Percentiles rank a stretch among this genome's conserved stretches.
These are phyloP conservation scores for Pteropus alecto DNA, from an alignment of 2,113 vertebrate species.

Conservation along the genomic window DNA sequence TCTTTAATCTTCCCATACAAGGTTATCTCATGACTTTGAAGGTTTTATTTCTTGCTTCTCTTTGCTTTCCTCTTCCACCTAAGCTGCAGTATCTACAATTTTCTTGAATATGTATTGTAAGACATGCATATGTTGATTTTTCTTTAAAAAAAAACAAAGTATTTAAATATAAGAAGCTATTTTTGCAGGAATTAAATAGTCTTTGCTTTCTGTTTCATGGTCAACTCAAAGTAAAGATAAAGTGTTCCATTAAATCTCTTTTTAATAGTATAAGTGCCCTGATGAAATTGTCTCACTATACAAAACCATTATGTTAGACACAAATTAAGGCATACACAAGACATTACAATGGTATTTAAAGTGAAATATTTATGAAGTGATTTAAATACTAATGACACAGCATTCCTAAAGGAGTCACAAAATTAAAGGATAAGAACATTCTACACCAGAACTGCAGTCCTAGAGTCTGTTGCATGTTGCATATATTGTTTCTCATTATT, in stretches of 20 bases:
- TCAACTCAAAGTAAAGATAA: conserved; percentile 84
- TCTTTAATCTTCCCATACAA: not conserved
- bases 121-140: conserved; percentile 39
- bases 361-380: conserved; percentile 87
- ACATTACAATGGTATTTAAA: conserved; percentile 80
- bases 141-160: conserved; percentile 37
- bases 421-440: conserved; percentile 76
- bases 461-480: not conserved
- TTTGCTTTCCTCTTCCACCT: not conserved
- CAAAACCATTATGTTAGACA: conserved; percentile 80
- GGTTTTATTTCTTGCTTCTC: not conserved
- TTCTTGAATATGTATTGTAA: not conserved
- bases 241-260: conserved; percentile 82
- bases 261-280: conserved; percentile 84
- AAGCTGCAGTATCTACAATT: not conserved
- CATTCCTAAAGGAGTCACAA: conserved; percentile 78
- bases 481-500: conserved; percentile 60
- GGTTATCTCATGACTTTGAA: not conserved
- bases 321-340: conserved; percentile 81
- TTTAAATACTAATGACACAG: conserved; percentile 86
- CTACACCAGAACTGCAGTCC: conserved; percentile 42
- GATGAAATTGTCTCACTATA: conserved; percentile 82
- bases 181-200: conserved; percentile 71
- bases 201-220: conserved; percentile 78
- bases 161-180: conserved; percentile 57